Base-by-base conservation (phyloP, 2,113 vertebrate genomes). In the Pterocles orientalis region DNA sequence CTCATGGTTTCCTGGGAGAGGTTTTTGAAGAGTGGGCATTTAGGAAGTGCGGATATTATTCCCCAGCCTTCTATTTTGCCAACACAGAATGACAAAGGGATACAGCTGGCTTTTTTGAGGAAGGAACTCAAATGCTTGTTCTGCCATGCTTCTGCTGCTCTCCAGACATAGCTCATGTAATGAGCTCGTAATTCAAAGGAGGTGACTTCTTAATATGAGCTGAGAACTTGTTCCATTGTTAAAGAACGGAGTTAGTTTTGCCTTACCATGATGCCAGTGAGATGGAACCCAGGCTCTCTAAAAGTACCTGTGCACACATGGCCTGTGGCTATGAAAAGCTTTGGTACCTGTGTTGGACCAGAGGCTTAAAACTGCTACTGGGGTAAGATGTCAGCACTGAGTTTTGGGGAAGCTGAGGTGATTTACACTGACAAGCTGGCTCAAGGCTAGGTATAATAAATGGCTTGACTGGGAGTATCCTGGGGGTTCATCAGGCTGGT, bases 181-280 rank as follows among this genome's bases (percentile, higher is more conserved):
- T 41, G 41, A 41, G 41, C 41, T 41, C 41, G 13, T 41, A 15
- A 57, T 48, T 79, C 29, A 61, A 29, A 68, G 60, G 51, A 75
- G 56, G 18, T n/a, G 48, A 39, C 6, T 64, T 65, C 50, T 81
- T 58, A 66, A 28, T 12, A 8, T 0, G 6, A 68, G 69, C 33
- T 75, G 36, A 45, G 28, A 61, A 54, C 53, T 50, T n/a, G 28
- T 48, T 39, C 39, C 6, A 5, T 48, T 25, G 41, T 41, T 41
- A 41, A 41, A 41, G 41, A 24, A 14, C 9, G 25, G 18, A 45
- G 28, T n/a, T 92, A 5, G 24, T 36, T 85, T 24, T 82, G 26
- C 24, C 45, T 69, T 47, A 1, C 61, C 0, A 0, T 18, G 62
- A 47, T 53, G 50, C 26, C 34, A 39, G 14, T 7, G 45, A 71